Evolutionary conservation across 2,113 vertebrate species (phyloP), one percentile per base, ranked within the genome.

Genomic region (Leptosomus discolor): DNA sequence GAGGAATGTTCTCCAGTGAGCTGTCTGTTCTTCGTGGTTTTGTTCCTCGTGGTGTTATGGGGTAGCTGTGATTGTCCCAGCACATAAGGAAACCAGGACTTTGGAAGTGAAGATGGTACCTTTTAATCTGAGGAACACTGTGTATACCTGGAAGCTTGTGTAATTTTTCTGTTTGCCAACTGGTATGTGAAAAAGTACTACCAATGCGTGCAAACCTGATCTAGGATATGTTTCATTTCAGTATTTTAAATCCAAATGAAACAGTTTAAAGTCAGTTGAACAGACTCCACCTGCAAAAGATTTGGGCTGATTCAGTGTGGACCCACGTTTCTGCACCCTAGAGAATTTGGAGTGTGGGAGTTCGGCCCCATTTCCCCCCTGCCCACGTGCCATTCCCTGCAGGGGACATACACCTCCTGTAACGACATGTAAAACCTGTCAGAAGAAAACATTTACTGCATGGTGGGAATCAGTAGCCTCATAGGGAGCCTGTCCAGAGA

Each of bases 351-450:
- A 13, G 14, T 20, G 63, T 37, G 67, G 16, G 41, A 22, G 27
- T 30, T 68, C 8, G 27, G 13, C 36, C 20, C 10, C 3, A 0
- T 89, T 32, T 43, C 3, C 34, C 32, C 12, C 6, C 34, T 45
- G 53, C 32, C 71, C 8, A 1, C 9, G 2, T 2, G 15, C 56
- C 14, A 2, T 50, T 54, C 83, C 65, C 74, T 46, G 32, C 60
- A 63, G 85, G n/a, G 27, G 56, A 41, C 78, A 12, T 3, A 6
- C 8, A 16, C 23, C 73, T 73, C 2, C 14, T n/a, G 22, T 5
- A 18, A 23, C 24, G 24, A 12, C 2, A 6, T 56, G 73, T 29
- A 6, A 34, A 57, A 39, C 27, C 80, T 53, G 63, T 32, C 80
- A 36, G 75, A 15, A 75, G 70, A 61, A 58, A 85, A 22, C 6